Percentiles rank a stretch among this genome's conserved stretches.
Evolutionary conservation across 2,113 vertebrate genomes (phyloP).

Genomic region (Lycaon pictus): DNA sequence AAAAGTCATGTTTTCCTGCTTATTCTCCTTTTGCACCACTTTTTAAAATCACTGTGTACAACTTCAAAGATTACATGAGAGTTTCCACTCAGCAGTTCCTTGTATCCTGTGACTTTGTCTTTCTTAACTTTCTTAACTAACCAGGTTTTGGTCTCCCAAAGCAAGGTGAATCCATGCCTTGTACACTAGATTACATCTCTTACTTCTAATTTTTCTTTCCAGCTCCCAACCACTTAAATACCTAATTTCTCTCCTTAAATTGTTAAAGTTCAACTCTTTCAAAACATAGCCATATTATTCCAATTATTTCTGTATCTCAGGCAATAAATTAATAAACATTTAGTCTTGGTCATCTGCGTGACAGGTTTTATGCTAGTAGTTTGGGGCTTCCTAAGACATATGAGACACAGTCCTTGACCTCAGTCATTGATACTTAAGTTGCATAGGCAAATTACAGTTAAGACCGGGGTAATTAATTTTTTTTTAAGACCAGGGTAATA

Average conservation of each 20-base stretch:
- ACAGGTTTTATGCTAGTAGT: not conserved
- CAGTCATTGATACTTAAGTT: not conserved
- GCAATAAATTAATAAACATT: conserved; percentile 1
- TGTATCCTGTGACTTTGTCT: not conserved
- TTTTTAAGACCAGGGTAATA: not conserved
- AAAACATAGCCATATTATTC: not conserved
- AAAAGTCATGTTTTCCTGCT: not conserved
- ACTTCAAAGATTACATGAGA: not conserved
- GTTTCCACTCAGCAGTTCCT: not conserved
- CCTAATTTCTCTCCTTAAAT: not conserved
- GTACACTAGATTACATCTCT: not conserved
- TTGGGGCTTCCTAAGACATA: not conserved
- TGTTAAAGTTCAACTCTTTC: not conserved
- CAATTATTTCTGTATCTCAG: not conserved
- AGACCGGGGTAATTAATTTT: not conserved
- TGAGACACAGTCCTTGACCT: not conserved
- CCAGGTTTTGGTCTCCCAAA: not conserved
- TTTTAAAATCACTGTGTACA: not conserved
- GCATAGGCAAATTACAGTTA: not conserved
- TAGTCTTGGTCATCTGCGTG: not conserved
- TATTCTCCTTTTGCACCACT: not conserved
- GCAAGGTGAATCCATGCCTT: not conserved
- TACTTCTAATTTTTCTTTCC: not conserved
- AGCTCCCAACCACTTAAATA: not conserved
- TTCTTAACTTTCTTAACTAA: not conserved